Conservation (phyloP, 1,140 invertebrate species). For the Bombus superbus region DNA sequence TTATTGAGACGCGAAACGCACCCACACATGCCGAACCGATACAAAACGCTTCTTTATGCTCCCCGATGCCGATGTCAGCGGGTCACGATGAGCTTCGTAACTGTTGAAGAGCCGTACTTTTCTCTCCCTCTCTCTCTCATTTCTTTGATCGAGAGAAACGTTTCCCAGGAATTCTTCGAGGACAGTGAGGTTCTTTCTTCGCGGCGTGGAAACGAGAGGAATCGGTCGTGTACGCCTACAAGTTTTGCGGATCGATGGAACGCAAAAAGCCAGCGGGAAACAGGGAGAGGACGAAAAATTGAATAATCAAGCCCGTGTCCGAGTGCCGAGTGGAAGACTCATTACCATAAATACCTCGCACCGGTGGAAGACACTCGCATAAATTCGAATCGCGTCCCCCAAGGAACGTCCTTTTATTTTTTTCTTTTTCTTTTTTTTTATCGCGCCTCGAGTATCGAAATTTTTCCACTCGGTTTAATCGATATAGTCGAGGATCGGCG, state of each 20-base stretch:
- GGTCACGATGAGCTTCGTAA: not conserved
- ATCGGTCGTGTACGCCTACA: not conserved
- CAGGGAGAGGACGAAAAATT: not conserved
- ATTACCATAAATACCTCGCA: slow-evolving; percentile 33
- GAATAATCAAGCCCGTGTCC: slow-evolving; percentile 18
- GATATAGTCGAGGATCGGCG: not conserved
- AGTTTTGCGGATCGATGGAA: not conserved
- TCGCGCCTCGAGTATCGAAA: not conserved
- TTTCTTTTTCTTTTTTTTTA: not conserved
- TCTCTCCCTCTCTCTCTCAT: not conserved
- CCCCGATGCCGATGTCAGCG: slow-evolving; percentile 10
- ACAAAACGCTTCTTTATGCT: slow-evolving; percentile 57
- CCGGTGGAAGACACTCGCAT: not conserved
- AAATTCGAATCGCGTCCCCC: not conserved
- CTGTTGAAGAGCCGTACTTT: not conserved
- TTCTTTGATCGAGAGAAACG: not conserved
- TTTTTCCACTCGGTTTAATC: not conserved
- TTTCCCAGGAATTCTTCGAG: not conserved
- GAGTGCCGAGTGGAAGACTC: not conserved
- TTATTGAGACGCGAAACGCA: slow-evolving; percentile 46
- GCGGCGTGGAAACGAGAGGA: not conserved
- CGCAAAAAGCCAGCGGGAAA: not conserved
- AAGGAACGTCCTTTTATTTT: not conserved
- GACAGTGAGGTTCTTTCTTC: slow-evolving; percentile 28
- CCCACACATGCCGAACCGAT: slow-evolving; percentile 34